phyloP scores from a whole-genome alignment of 2,888 invertebrate genomes.

The Agapostemon virescens region DNA sequence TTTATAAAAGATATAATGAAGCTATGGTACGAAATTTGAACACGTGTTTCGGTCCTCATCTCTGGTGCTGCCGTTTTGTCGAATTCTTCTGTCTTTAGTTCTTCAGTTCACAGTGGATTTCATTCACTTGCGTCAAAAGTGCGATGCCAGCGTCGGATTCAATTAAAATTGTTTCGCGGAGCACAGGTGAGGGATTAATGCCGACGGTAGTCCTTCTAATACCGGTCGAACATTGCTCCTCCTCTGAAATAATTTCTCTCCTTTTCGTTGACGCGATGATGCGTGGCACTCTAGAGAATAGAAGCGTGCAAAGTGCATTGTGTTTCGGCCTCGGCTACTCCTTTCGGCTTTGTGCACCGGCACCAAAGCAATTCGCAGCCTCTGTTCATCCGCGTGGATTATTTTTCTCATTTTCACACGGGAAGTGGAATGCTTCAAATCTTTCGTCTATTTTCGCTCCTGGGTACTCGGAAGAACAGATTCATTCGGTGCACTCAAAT shows the following conservation, averaged over 20 bases:
- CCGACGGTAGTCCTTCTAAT: background rate
- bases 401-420: slow-evolving; percentile 55
- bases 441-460: slow-evolving; percentile 42
- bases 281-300: slow-evolving; percentile 51
- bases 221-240: slow-evolving; percentile 14
- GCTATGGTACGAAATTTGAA: no score
- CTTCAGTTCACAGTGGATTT: background rate
- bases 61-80: no score
- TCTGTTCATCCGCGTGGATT: slow-evolving; percentile 48
- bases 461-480: slow-evolving; percentile 48
- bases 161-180: background rate
- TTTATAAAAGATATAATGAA: no score
- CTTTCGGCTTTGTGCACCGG: slow-evolving; percentile 41
- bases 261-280: slow-evolving; percentile 39
- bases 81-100: background rate
- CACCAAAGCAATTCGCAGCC: slow-evolving; percentile 45
- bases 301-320: slow-evolving; percentile 50
- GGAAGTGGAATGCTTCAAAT: slow-evolving; percentile 50
- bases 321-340: slow-evolving; percentile 40
- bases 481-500: slow-evolving; percentile 50
- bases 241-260: slow-evolving; percentile 20
- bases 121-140: background rate
- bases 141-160: background rate
- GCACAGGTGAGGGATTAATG: slow-evolving; percentile 3
- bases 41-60: no score